phyloP scores from a whole-genome alignment of 2,113 vertebrate genomes.

The Hydrolagus affinis region DNA sequence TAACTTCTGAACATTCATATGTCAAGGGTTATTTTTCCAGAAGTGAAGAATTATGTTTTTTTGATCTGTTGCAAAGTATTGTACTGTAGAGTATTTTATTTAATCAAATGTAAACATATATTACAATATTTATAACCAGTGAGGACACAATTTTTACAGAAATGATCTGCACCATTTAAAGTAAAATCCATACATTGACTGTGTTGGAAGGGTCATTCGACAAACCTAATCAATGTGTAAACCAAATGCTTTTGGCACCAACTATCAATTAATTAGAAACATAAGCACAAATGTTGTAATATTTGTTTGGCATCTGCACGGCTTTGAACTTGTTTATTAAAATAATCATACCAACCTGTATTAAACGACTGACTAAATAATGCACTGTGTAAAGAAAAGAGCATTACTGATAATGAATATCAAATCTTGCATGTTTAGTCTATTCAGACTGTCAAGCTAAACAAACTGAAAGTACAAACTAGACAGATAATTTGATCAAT shows the following conservation, averaged over 20 bases:
- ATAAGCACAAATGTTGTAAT: not conserved
- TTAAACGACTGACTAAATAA: not conserved
- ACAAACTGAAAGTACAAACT: too few species aligned
- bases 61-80: not conserved
- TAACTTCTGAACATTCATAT: not conserved
- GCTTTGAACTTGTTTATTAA: not conserved
- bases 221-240: slow-evolving; percentile 8
- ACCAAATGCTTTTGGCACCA: not conserved
- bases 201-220: not conserved
- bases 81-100: slow-evolving; percentile 13
- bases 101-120: not conserved
- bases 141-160: not conserved
- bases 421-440: not conserved
- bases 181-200: not conserved
- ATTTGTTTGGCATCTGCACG: not conserved
- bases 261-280: not conserved
- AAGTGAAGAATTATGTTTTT: not conserved
- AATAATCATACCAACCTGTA: not conserved
- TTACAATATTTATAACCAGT: not conserved
- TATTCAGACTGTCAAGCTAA: too few species aligned
- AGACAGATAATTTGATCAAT: too few species aligned
- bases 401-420: not conserved
- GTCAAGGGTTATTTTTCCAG: not conserved
- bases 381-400: not conserved
- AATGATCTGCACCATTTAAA: slow-evolving; percentile 11